phyloP scores from a whole-genome alignment of 2,888 invertebrate genomes.

The Spilarctia lutea region DNA sequence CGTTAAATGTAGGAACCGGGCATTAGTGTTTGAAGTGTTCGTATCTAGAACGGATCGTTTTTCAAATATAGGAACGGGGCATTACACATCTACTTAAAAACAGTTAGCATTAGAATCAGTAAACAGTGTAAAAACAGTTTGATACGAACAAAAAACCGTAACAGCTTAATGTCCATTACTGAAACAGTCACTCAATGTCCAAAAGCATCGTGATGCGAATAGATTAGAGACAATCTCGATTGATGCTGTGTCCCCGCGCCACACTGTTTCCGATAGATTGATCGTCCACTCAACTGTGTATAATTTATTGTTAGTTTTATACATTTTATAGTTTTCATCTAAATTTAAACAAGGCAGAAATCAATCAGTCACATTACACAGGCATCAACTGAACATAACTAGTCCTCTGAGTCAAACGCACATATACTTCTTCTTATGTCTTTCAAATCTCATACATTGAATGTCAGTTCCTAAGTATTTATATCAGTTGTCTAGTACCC shows the following conservation, averaged over 20 bases:
- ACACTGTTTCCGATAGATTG: constrained; percentile 18
- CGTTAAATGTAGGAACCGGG: too few species aligned
- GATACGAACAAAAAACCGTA: constrained; percentile 2
- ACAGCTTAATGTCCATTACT: constrained; percentile 9
- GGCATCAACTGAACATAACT: neutral
- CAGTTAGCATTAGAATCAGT: neutral
- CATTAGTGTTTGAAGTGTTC: too few species aligned
- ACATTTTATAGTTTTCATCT: constrained; percentile 6
- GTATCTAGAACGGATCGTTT: too few species aligned
- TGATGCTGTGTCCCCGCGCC: constrained; percentile 17
- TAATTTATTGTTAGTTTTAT: constrained; percentile 17
- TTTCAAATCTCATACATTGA: neutral
- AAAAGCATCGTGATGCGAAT: constrained; percentile 31
- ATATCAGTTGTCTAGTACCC: too few species aligned
- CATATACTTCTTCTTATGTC: neutral
- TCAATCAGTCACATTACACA: neutral
- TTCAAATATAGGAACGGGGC: too few species aligned
- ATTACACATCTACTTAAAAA: neutral
- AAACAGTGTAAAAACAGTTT: neutral
- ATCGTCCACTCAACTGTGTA: constrained; percentile 15
- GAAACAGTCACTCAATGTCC: constrained; percentile 32
- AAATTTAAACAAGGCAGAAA: neutral
- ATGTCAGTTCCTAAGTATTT: neutral
- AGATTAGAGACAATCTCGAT: constrained; percentile 38
- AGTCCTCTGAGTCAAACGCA: neutral